These are phyloP conservation scores for Empidonax alnorum DNA, from an alignment of 2,113 vertebrate genomes.

Conservation along the genomic window DNA sequence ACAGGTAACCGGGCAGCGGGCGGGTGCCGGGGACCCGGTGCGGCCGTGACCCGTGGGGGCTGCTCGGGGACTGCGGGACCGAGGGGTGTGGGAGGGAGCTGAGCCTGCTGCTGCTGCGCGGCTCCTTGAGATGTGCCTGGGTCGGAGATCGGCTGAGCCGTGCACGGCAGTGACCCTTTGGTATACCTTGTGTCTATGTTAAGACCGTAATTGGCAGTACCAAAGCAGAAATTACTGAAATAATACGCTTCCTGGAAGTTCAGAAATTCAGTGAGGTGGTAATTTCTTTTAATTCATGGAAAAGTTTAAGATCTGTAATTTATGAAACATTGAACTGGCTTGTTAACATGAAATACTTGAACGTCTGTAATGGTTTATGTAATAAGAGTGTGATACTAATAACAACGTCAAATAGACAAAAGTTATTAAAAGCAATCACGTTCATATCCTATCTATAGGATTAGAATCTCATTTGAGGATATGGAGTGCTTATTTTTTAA, in stretches of 20 bases:
- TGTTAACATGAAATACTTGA: neutral
- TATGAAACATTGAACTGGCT: neutral
- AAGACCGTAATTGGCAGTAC: rapidly evolving
- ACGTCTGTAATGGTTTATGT: neutral
- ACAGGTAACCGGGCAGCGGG: conserved; percentile 71
- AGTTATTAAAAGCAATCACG: rapidly evolving
- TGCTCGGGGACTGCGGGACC: neutral
- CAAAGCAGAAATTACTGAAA: neutral
- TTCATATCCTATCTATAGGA: rapidly evolving
- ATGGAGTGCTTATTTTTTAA: neutral
- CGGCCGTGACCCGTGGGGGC: neutral
- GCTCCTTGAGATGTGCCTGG: neutral
- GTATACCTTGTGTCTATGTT: neutral
- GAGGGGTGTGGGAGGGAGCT: neutral
- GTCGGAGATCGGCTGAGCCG: neutral
- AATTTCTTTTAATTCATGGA: no score
- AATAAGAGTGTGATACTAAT: neutral
- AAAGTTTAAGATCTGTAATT: rapidly evolving
- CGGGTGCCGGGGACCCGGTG: neutral
- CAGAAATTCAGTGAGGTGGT: neutral
- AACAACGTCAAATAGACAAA: neutral
- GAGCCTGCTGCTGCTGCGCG: neutral
- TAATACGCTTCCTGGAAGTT: rapidly evolving
- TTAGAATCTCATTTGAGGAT: neutral
- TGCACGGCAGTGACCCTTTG: neutral